These are phyloP conservation scores for Gymnogyps californianus DNA, from an alignment of 2,113 vertebrate species.

Conservation along the genomic window DNA sequence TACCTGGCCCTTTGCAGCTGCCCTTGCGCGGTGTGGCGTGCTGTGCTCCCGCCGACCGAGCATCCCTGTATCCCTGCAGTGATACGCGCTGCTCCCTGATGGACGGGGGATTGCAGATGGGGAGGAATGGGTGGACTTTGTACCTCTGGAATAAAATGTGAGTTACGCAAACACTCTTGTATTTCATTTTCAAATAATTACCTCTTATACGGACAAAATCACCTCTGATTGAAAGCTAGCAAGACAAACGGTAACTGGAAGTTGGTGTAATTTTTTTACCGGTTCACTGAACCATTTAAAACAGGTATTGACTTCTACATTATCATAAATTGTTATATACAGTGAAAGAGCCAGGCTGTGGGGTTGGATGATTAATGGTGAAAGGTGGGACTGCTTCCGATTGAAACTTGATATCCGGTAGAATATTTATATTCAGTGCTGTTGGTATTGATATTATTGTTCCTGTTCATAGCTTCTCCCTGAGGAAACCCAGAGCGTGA, in stretches of 20 bases:
- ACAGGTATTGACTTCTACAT: neutral
- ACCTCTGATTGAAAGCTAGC: neutral
- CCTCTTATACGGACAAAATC: neutral
- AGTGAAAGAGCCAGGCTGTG: neutral
- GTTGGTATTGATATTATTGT: neutral
- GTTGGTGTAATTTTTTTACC: neutral
- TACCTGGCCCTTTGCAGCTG: neutral
- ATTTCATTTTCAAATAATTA: neutral
- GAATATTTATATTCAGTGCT: neutral
- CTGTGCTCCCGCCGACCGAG: rapidly evolving
- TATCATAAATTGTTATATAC: neutral
- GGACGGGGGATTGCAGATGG: rapidly evolving
- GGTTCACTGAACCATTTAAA: neutral
- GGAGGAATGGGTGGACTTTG: rapidly evolving
- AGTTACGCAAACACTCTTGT: too few relatives aligned
- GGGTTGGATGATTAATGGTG: neutral
- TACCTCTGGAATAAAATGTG: neutral
- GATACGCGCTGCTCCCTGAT: rapidly evolving
- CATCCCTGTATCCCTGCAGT: neutral
- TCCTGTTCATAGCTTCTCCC: neutral
- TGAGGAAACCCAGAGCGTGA: rapidly evolving
- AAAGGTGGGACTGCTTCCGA: neutral
- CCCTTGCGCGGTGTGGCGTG: rapidly evolving
- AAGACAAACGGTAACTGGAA: neutral
- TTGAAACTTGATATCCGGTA: neutral